Percentiles rank a stretch among this genome's conserved stretches.
These are phyloP conservation scores for Mesoclemmys tuberculata DNA, from an alignment of 2,113 vertebrate species.

Conservation along the genomic window DNA sequence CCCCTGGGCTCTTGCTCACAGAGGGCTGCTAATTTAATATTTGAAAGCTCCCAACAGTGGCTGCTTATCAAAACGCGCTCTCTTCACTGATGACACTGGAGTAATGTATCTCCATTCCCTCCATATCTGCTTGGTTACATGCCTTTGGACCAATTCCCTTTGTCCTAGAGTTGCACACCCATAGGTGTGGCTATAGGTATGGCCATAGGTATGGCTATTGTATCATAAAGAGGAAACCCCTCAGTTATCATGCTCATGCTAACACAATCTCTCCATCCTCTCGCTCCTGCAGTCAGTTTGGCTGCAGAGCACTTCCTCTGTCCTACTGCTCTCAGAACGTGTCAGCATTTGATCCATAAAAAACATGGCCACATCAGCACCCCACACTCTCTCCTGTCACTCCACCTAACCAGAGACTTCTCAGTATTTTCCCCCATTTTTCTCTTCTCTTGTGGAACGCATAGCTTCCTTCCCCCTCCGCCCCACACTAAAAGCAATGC, in stretches of 20 bases:
- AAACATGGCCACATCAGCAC: too few species aligned
- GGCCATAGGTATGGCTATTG: neutral
- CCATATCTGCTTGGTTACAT: neutral
- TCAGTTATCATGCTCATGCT: neutral
- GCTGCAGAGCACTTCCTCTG: neutral
- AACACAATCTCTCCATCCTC: neutral
- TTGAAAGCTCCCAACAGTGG: neutral
- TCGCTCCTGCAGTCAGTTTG: too few species aligned
- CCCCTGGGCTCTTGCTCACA: fast-evolving
- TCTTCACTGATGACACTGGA: too few species aligned
- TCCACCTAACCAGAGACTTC: neutral
- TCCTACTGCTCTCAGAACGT: neutral
- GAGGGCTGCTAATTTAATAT: neutral
- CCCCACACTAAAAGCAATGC: neutral
- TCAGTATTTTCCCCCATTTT: neutral
- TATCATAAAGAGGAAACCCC: neutral
- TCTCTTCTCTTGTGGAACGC: neutral
- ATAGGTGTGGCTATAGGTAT: neutral
- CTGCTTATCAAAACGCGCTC: neutral
- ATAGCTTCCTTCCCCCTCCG: neutral
- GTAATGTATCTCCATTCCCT: too few species aligned
- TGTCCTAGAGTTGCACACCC: neutral
- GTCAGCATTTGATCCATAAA: too few species aligned
- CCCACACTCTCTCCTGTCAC: neutral
- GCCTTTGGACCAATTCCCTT: neutral